Conservation (phyloP, 2,113 vertebrate genomes). For the Dendrocopos noguchii region DNA sequence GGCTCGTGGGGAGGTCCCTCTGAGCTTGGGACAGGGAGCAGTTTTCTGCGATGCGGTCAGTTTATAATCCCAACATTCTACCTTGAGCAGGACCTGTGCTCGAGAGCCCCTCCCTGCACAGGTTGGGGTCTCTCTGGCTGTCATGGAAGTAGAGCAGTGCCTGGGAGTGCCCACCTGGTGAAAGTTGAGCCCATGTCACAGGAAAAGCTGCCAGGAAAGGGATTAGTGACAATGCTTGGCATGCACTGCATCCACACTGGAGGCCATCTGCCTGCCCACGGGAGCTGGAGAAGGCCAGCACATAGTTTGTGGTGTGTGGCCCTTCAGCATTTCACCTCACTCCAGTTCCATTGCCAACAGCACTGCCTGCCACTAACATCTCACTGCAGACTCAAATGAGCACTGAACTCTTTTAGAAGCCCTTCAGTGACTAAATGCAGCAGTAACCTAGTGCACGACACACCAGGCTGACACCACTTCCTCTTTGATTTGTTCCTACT, state of each 20-base stretch:
- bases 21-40: background rate
- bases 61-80: background rate
- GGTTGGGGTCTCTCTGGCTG: background rate
- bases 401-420: background rate
- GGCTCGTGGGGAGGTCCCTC: background rate
- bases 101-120: background rate
- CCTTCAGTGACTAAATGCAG: background rate
- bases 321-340: background rate
- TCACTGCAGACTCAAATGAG: accelerated
- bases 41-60: accelerated
- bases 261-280: background rate
- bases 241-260: accelerated
- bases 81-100: background rate
- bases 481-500: background rate
- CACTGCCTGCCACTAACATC: accelerated
- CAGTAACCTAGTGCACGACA: accelerated
- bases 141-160: background rate
- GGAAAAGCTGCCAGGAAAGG: background rate
- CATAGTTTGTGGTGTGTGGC: accelerated
- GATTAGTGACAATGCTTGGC: background rate
- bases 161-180: background rate
- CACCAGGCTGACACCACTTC: background rate
- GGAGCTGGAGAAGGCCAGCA: background rate
- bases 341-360: background rate
- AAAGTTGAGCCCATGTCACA: background rate